Conservation (phyloP, 2,888 invertebrate species). For the Rhaphigaster nebulosa region DNA sequence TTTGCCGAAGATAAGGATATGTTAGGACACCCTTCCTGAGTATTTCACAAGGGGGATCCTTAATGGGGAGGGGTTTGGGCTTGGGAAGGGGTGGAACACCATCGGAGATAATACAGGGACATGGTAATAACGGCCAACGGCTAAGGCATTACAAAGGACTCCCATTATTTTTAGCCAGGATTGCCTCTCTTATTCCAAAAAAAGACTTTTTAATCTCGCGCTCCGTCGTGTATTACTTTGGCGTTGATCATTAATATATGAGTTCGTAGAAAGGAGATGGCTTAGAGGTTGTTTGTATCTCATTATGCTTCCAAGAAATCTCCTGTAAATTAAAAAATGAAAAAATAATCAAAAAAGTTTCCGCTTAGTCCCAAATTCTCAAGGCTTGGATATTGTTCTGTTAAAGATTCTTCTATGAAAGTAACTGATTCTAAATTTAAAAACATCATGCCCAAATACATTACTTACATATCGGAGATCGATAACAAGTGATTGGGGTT, state of each 20-base stretch:
- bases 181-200: constrained; percentile 28
- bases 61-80: no score
- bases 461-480: no score
- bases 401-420: no score
- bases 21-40: neutral
- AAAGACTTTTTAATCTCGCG: constrained; percentile 35
- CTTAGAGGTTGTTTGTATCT: constrained; percentile 22
- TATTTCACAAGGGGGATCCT: neutral
- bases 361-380: neutral
- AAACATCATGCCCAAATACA: no score
- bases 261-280: neutral
- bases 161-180: constrained; percentile 30
- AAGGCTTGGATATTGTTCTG: neutral
- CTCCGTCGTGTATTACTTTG: neutral
- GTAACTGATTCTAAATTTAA: no score
- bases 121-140: constrained; percentile 33
- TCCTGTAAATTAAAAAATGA: neutral
- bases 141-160: neutral
- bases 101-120: constrained; percentile 21
- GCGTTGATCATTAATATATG: constrained; percentile 23
- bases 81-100: neutral
- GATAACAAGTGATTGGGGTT: no score
- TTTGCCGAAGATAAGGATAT: neutral
- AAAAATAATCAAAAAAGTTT: neutral
- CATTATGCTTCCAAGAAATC: neutral